phyloP scores from a whole-genome alignment of 2,113 vertebrate species.

The Dasyprocta punctata region DNA sequence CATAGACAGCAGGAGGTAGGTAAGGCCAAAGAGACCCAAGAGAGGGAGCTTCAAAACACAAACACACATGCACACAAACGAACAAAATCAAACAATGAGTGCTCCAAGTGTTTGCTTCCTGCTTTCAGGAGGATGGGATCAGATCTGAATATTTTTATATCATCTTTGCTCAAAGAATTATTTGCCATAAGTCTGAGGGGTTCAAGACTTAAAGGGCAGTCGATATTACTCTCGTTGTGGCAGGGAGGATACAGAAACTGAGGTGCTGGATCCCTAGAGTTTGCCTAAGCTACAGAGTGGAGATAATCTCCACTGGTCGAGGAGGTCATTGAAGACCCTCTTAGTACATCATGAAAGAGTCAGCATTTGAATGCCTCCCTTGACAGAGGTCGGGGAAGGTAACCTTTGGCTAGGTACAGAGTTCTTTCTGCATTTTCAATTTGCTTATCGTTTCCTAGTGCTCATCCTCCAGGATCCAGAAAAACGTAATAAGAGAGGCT shows the following conservation, averaged over 20 bases:
- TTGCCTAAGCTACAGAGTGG: not conserved
- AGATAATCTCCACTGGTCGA: not conserved
- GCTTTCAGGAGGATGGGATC: not conserved
- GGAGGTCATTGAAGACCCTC: not conserved
- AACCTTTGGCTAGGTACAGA: not conserved
- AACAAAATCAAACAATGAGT: not conserved
- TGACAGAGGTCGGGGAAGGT: not conserved
- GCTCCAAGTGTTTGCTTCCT: not conserved
- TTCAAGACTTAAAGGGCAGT: not conserved
- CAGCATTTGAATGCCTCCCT: not conserved
- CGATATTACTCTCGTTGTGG: not conserved
- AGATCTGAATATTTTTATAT: not conserved
- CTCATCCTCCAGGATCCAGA: not conserved
- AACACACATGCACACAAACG: not conserved
- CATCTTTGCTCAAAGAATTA: not conserved
- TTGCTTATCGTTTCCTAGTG: not conserved
- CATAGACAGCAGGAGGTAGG: not conserved
- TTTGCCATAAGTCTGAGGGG: not conserved
- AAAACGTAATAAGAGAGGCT: not conserved
- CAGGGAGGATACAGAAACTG: not conserved
- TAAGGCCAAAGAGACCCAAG: not conserved
- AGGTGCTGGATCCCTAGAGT: not conserved
- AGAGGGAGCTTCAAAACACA: not conserved
- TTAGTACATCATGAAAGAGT: not conserved
- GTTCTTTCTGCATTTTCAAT: not conserved